Percentiles rank a stretch among this genome's conserved stretches.
phyloP scores from a whole-genome alignment of 30 jellyfish, hydroid and myxozoan species.

The Rhopilema esculentum region DNA sequence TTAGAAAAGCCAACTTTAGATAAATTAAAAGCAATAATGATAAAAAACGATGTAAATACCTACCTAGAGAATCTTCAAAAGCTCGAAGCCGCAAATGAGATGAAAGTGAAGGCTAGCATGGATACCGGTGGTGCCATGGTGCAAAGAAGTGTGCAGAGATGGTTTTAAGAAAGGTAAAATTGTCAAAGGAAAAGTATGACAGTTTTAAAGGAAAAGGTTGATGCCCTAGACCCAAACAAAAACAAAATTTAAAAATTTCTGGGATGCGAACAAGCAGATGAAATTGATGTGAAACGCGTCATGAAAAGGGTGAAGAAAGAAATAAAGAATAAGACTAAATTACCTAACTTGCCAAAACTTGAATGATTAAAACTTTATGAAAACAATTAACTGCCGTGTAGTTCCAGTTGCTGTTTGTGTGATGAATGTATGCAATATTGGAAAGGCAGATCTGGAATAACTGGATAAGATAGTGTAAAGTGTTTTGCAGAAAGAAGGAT shows the following conservation, averaged over 20 bases:
- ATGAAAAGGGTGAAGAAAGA: conserved; percentile 24
- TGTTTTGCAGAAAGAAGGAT: not conserved
- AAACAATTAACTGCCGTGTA: not conserved
- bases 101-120: not conserved
- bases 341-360: not conserved
- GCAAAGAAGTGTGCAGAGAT: not conserved
- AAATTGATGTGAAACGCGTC: conserved; percentile 8
- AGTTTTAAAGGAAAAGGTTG: not conserved
- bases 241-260: conserved; percentile 1
- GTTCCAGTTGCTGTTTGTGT: not conserved
- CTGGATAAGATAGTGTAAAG: not conserved
- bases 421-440: not conserved
- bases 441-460: not conserved
- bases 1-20: no score
- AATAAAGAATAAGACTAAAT: not conserved
- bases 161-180: not conserved
- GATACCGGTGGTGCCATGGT: not conserved
- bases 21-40: no score
- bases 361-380: not conserved
- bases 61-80: not conserved
- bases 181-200: not conserved
- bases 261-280: conserved; percentile 27
- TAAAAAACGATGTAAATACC: not conserved
- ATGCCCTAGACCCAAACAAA: not conserved
- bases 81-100: not conserved